Evolutionary conservation across 2,113 vertebrate genomes (phyloP), one percentile per base, ranked within the genome.

Genomic region (Phalacrocorax pelagicus): DNA sequence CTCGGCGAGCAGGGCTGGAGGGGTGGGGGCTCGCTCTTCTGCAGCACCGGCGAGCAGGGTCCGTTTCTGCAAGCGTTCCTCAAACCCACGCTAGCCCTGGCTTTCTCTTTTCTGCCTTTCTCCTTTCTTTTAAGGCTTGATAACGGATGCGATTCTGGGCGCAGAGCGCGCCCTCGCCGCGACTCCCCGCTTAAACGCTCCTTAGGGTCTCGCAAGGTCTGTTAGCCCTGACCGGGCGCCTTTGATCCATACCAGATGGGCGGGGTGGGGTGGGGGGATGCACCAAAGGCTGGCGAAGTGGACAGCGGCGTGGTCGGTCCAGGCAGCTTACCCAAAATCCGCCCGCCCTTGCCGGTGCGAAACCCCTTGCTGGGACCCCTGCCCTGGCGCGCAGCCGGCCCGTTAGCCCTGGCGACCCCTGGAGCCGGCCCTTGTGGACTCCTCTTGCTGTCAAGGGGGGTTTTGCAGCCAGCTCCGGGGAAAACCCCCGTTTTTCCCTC

Each of bases 401-500:
- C 12, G 2, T 34, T 34, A 26, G 42, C 42, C 1, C 7, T 9
- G 63, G 3, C 6, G 22, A 87, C 8, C 27, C 32, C 46, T 32
- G 4, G 66, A 19, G 26, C 47, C 0, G 0, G 7, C 16, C 21
- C 34, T 18, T 40, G 26, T 26, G 58, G 47, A 6, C 36, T 46
- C 19, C 26, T 8, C 12, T 44, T 10, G 5, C 57, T 17, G 0
- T 23, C 44, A 1, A 11, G 36, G 44, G 12, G 12, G 40, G 14
- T 4, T n/a, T 67, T 61, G 59, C 55, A 40, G 16, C 62, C 8
- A 2, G 20, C 42, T 81, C 40, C 9, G 30, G n/a, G 55, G 59
- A 40, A n/a, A 15, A 10, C 6, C 12, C 65, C 10, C 2, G 0
- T 2, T 47, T 82, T 75, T 49, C 54, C 36, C 11, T 75, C 58